A percentile compares a stretch with the other conserved stretches of the same genome.
These are phyloP conservation scores for Cancer borealis DNA, from an alignment of 2,888 invertebrate species.

Conservation along the genomic window DNA sequence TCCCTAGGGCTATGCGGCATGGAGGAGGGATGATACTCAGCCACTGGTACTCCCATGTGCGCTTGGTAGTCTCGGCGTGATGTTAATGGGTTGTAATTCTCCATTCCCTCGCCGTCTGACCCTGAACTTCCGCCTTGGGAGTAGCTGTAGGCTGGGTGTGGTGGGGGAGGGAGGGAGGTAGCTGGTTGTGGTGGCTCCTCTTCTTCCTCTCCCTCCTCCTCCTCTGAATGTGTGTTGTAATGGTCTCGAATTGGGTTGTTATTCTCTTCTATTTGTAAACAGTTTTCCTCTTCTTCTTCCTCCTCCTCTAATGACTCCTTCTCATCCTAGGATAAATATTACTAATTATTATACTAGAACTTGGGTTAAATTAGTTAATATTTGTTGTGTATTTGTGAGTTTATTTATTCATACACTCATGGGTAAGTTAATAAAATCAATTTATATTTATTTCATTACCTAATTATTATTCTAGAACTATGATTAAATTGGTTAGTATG, in stretches of 20 bases:
- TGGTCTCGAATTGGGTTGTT: neutral
- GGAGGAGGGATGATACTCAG: slow-evolving; percentile 58
- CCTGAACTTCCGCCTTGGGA: neutral
- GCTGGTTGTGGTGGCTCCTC: slow-evolving; percentile 47
- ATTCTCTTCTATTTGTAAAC: slow-evolving; percentile 73
- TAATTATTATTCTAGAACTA: no score
- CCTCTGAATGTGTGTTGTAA: neutral
- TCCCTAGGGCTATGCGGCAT: neutral
- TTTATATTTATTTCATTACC: no score
- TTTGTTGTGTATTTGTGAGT: no score
- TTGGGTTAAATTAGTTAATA: no score
- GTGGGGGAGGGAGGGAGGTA: neutral
- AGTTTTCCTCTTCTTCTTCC: slow-evolving; percentile 57
- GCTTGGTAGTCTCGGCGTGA: slow-evolving; percentile 70
- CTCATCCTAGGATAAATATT: neutral
- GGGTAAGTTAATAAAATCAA: no score
- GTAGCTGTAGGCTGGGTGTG: neutral
- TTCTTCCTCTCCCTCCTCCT: slow-evolving; percentile 8
- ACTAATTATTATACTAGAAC: no score
- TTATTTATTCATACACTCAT: no score
- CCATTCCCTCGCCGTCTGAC: slow-evolving; percentile 34
- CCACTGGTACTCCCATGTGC: neutral
- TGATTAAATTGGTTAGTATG: no score
- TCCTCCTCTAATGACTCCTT: slow-evolving; percentile 1
- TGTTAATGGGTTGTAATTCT: slow-evolving; percentile 70